These are phyloP conservation scores for Centroberyx gerrardi DNA, from an alignment of 2,797 vertebrate species.

Conservation along the genomic window DNA sequence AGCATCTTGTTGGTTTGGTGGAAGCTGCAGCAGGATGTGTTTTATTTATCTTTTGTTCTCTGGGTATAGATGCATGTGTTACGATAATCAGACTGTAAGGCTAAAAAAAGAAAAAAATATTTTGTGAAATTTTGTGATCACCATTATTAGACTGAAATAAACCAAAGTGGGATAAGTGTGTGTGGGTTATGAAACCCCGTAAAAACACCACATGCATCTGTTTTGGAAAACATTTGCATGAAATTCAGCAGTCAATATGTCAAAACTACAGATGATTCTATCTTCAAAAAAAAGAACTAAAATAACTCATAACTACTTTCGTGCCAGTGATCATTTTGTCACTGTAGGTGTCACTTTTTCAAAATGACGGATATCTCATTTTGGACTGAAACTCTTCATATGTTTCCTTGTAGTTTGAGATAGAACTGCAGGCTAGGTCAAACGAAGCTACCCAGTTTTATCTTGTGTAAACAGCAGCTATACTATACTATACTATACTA, in stretches of 20 bases:
- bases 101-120: too few species aligned
- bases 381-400: slow-evolving; percentile 29
- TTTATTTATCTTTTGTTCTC: too few species aligned
- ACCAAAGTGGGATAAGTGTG: too few species aligned
- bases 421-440: slow-evolving; percentile 44
- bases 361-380: background rate
- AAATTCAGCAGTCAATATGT: background rate
- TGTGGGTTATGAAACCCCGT: too few species aligned
- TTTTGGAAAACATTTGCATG: too few species aligned
- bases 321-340: slow-evolving; percentile 15
- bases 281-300: background rate
- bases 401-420: slow-evolving; percentile 43
- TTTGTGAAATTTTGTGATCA: too few species aligned
- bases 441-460: slow-evolving; percentile 27
- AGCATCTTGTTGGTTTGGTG: too few species aligned
- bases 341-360: slow-evolving; percentile 1
- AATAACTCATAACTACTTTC: background rate
- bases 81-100: too few species aligned
- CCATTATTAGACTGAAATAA: too few species aligned
- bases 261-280: background rate
- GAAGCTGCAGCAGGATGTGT: too few species aligned
- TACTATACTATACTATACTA: background rate
- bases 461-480: slow-evolving; percentile 47
- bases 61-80: too few species aligned
- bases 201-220: too few species aligned